These are phyloP conservation scores for Caligus rogercresseyi DNA, from an alignment of 1,140 invertebrate species.

Conservation along the genomic window DNA sequence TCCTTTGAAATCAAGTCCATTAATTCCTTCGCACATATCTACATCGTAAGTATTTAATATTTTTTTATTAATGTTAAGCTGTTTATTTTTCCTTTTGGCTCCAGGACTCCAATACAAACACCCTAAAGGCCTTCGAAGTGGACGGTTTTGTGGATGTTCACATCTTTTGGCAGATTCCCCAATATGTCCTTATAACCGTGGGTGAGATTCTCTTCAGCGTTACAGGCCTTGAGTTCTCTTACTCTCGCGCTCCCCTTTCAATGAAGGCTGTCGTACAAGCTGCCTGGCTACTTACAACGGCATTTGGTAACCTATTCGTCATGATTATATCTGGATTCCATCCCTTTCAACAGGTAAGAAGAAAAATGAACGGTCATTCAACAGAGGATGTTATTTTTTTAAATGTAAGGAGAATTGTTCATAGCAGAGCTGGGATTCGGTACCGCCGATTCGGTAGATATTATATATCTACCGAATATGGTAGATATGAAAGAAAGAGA, in stretches of 20 bases:
- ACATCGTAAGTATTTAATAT: not conserved
- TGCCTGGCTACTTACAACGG: slow-evolving; percentile 68
- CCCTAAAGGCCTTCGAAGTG: not conserved
- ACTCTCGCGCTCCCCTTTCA: slow-evolving; percentile 58
- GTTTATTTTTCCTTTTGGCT: not conserved
- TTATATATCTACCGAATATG: too few relatives aligned
- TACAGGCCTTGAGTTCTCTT: slow-evolving; percentile 78
- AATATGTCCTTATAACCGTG: slow-evolving; percentile 65
- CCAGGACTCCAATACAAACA: not conserved
- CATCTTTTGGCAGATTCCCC: slow-evolving; percentile 65
- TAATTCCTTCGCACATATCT: not conserved
- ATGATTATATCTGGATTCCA: slow-evolving; percentile 58
- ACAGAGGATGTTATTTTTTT: not conserved
- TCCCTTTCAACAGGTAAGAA: slow-evolving; percentile 42
- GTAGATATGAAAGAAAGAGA: too few relatives aligned
- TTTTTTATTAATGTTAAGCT: too few relatives aligned
- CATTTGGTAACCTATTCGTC: slow-evolving; percentile 75
- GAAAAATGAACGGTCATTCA: slow-evolving; percentile 14
- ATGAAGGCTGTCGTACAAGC: slow-evolving; percentile 86
- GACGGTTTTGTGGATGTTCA: slow-evolving; percentile 34
- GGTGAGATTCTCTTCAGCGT: slow-evolving; percentile 75
- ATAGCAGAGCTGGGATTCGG: too few relatives aligned
- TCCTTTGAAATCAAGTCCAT: not conserved
- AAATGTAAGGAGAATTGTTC: too few relatives aligned
- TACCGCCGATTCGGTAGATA: too few relatives aligned